These are phyloP conservation scores for Barbus barbus DNA, from an alignment of 2,113 vertebrate genomes.

Conservation along the genomic window DNA sequence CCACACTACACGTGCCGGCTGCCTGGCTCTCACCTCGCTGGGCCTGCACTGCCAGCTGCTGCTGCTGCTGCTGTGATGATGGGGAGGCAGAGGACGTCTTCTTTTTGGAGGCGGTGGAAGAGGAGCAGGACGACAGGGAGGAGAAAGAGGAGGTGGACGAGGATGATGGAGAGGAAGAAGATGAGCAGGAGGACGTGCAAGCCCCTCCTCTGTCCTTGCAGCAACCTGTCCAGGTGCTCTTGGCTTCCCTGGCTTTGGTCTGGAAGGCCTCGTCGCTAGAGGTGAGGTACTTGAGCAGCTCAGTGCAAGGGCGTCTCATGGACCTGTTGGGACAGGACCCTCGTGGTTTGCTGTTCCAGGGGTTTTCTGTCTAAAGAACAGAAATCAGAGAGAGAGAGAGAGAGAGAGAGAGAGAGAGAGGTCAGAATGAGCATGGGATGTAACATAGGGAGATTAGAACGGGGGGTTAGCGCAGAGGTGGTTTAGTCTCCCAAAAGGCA, in stretches of 20 bases:
- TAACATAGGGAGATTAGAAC: constrained; percentile 2
- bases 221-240: constrained; percentile 79
- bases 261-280: constrained; percentile 93
- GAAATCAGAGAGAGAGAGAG: constrained; percentile 50
- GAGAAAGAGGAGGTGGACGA: constrained; percentile 75
- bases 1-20: constrained; percentile 62
- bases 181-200: constrained; percentile 73
- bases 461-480: constrained; percentile 35
- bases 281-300: constrained; percentile 99
- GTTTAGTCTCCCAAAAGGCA: constrained; percentile 55
- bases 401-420: constrained; percentile 30
- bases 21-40: constrained; percentile 91
- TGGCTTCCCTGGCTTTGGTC: constrained; percentile 89
- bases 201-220: constrained; percentile 84
- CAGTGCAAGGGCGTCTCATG: constrained; percentile 95
- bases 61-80: constrained; percentile 77
- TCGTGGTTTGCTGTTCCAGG: constrained; percentile 93
- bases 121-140: constrained; percentile 78
- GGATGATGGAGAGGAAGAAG: constrained; percentile 76
- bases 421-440: not conserved
- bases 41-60: constrained; percentile 85
- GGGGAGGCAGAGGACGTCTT: constrained; percentile 76
- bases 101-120: constrained; percentile 77
- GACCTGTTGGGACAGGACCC: constrained; percentile 88
- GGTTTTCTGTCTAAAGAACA: constrained; percentile 88